phyloP scores from a whole-genome alignment of 2,888 invertebrate species.

The Drosophila colorata region DNA sequence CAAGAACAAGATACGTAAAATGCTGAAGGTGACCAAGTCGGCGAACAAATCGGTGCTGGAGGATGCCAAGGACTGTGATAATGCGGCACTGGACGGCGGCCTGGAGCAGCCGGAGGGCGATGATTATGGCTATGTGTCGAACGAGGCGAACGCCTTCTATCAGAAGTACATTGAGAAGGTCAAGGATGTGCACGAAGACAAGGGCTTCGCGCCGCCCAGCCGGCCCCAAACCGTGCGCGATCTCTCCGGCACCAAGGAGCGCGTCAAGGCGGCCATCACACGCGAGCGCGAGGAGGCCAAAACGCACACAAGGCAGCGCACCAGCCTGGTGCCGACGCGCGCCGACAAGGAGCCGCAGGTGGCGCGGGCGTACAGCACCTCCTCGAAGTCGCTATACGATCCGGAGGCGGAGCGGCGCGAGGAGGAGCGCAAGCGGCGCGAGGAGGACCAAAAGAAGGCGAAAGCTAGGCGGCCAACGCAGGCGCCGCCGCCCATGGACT shows the following conservation, averaged over 20 bases:
- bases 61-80: conserved; percentile 91
- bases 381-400: conserved; percentile 82
- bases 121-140: conserved; percentile 95
- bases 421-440: conserved; percentile 80
- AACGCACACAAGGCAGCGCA: conserved; percentile 85
- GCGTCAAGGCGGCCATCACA: conserved; percentile 91
- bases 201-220: conserved; percentile 87
- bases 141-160: conserved; percentile 92
- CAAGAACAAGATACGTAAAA: conserved; percentile 90
- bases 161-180: conserved; percentile 93
- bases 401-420: conserved; percentile 76
- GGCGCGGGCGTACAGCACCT: conserved; percentile 67
- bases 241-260: conserved; percentile 88
- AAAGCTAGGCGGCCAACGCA: conserved; percentile 87
- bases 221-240: conserved; percentile 83
- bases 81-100: conserved; percentile 88
- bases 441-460: conserved; percentile 85
- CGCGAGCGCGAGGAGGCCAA: conserved; percentile 90
- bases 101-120: conserved; percentile 93
- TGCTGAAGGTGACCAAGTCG: conserved; percentile 94
- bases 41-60: conserved; percentile 94
- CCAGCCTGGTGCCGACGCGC: conserved; percentile 63
- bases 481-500: conserved; percentile 91
- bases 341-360: conserved; percentile 32
- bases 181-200: conserved; percentile 87